A percentile compares a stretch with the other conserved stretches of the same genome.
Conservation (phyloP, 2,113 vertebrate species). For the Dascyllus trimaculatus region DNA sequence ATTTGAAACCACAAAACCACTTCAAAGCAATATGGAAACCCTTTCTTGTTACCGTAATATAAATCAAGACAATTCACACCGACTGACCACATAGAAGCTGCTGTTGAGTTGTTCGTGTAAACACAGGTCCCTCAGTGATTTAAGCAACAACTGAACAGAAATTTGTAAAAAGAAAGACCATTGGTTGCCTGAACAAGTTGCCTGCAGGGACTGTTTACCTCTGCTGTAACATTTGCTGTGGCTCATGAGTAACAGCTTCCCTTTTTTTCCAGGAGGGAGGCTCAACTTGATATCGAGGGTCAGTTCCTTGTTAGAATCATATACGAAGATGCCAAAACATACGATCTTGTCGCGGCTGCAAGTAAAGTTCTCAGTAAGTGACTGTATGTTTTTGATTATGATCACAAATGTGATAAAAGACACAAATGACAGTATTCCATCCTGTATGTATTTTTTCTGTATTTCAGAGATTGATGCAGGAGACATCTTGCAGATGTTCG, state of each 20-base stretch:
- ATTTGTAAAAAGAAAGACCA: constrained; percentile 8
- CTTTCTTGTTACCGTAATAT: background rate
- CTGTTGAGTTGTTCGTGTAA: constrained; percentile 8
- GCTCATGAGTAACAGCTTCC: constrained; percentile 37
- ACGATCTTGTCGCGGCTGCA: constrained; percentile 96
- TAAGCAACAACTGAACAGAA: constrained; percentile 7
- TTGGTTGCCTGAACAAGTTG: constrained; percentile 16
- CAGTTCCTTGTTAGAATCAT: constrained; percentile 99
- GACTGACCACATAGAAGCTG: constrained; percentile 12
- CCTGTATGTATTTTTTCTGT: constrained; percentile 27
- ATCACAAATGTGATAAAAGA: background rate
- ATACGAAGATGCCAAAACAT: constrained; percentile 98
- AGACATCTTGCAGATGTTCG: constrained; percentile 98
- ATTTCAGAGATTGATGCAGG: constrained; percentile 94
- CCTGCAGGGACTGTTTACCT: constrained; percentile 5
- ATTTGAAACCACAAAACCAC: constrained; percentile 14
- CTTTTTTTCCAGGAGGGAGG: constrained; percentile 90
- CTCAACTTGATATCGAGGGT: constrained; percentile 97
- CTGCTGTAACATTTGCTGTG: constrained; percentile 35
- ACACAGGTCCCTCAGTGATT: background rate
- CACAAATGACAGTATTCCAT: background rate
- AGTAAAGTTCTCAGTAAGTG: constrained; percentile 99
- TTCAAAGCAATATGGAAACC: constrained; percentile 20
- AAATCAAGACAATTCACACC: background rate
- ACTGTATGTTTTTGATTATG: background rate